Evolutionary conservation across 2,888 invertebrate genomes (phyloP), one percentile per base, ranked within the genome.

Genomic region (Tridacna gigas): DNA sequence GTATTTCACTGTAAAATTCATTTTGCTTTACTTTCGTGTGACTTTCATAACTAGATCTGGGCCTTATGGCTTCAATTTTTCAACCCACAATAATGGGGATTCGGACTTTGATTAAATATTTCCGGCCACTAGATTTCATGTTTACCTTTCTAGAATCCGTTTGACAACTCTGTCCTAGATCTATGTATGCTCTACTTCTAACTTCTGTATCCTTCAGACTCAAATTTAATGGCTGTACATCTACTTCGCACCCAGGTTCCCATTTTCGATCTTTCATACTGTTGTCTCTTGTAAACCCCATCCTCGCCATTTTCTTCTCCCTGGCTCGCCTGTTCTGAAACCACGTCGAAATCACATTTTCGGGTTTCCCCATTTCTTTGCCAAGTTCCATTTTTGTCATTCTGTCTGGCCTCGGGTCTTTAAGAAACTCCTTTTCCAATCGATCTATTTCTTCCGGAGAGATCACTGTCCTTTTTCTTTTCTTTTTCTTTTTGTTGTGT

Each of bases 401-500:
- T 69, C 88, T 74, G 63, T 83, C 85, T 0, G 85, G 84, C 60
- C 77, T 75, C 0, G 74, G 79, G 28, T 83, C 78, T 9, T 69
- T 65, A 48, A 69, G 74, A 37, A 81, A 85, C 18, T 76, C 78
- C 3, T 71, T 63, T 77, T 85, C 85, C 61, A 84, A 47, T 61
- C 74, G 77, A 9, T 82, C 79, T 26, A 80, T 81, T 56, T 88
- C 84, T 37, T 84, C 84, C 3, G 82, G 74, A 26, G 83, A 77
- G 18, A 85, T 81, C 12, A 86, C 84, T 5, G 85, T 82, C 77
- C 87, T 73, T 47, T 86, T 83, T 20, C 86, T 80, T 63, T 89
- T 85, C 75, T 85, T 84, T 48, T 84, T 86, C 63, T 66, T 79
- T 75, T 83, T 82, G 94, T 96, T 47, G 96, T 97, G 56, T 56